These are phyloP conservation scores for Heliconius erato DNA, from an alignment of 2,888 invertebrate species.

Conservation along the genomic window DNA sequence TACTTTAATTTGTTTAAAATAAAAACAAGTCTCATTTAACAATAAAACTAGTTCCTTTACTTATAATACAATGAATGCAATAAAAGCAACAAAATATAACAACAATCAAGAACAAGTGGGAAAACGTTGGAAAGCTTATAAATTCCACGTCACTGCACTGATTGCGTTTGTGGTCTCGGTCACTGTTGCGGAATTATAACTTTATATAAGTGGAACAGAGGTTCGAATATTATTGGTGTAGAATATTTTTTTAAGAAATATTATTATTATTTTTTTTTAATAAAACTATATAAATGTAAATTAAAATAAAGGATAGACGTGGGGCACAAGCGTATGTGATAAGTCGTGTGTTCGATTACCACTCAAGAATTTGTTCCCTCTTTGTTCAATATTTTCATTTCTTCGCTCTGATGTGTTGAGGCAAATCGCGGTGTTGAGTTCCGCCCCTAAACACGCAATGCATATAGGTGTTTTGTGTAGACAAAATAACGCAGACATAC, in stretches of 20 bases:
- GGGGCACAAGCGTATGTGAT: too few species aligned
- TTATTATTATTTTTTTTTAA: not conserved
- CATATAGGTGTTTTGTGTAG: not conserved
- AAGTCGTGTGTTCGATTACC: too few species aligned
- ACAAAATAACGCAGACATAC: not conserved
- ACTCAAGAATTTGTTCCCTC: too few species aligned
- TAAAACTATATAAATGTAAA: too few species aligned
- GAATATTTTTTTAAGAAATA: not conserved
- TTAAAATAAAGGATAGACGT: not conserved
- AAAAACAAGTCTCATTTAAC: not conserved
- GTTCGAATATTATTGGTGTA: not conserved
- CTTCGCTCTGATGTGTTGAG: too few species aligned
- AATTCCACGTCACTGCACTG: slow-evolving; percentile 35
- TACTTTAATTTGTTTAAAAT: not conserved
- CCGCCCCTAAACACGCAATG: too few species aligned
- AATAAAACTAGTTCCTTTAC: not conserved
- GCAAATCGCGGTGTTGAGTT: too few species aligned
- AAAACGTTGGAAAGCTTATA: slow-evolving; percentile 33
- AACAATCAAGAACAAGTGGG: slow-evolving; percentile 29
- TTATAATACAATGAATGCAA: not conserved
- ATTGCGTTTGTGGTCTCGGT: slow-evolving; percentile 33
- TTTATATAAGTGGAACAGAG: slow-evolving; percentile 11
- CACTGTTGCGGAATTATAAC: slow-evolving; percentile 26
- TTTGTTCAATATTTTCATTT: too few species aligned
- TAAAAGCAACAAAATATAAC: slow-evolving; percentile 12